Base-by-base conservation (phyloP, 2,888 invertebrate species). In the Drosophila flavopinicola region DNA sequence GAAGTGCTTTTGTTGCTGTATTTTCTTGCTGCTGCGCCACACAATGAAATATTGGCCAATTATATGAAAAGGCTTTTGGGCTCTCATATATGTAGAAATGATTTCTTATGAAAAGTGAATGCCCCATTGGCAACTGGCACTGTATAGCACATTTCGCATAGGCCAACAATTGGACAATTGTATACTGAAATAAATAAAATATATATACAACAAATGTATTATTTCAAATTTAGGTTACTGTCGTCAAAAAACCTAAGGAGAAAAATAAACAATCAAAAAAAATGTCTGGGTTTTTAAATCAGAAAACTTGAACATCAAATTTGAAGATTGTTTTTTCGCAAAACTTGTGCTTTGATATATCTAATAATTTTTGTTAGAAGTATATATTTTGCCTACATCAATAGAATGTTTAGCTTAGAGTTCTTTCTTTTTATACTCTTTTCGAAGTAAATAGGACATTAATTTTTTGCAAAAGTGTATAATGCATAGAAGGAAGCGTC, bases 11-110 rank as follows among this genome's bases (percentile, higher is more conserved):
- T 32, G 27, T 29, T 57, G 45, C 41, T 47, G 61, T 58, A 33
- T 59, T 75, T 69, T 48, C 41, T 47, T 39, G 29, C 39, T 44
- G 44, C 51, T n/a, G 27, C 51, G 33, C 35, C 30, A 64, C 52
- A 82, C 73, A 79, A 82, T 75, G 75, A 75, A 73, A 67, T 77
- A 66, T 75, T 75, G 61, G 72, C 67, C 79, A 82, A 75, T 82
- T 80, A 75, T 66, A 77, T 48, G 56, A 51, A 70, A 69, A 67
- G 48, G 41, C 24, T 52, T 59, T 53, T 54, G 58, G 61, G 70
- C 29, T 37, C 54, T 37, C 54, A 60, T 60, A 70, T 57, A 61
- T n/a, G n/a, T 59, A 66, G 67, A 70, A 64, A 70, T 58, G 49
- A 66, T 49, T 78, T 68, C 63, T 60, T 59, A 61, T 59, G 57